A percentile compares a stretch with the other conserved stretches of the same genome.
phyloP scores from a whole-genome alignment of 1,140 invertebrate species.

The Cydia fagiglandana region DNA sequence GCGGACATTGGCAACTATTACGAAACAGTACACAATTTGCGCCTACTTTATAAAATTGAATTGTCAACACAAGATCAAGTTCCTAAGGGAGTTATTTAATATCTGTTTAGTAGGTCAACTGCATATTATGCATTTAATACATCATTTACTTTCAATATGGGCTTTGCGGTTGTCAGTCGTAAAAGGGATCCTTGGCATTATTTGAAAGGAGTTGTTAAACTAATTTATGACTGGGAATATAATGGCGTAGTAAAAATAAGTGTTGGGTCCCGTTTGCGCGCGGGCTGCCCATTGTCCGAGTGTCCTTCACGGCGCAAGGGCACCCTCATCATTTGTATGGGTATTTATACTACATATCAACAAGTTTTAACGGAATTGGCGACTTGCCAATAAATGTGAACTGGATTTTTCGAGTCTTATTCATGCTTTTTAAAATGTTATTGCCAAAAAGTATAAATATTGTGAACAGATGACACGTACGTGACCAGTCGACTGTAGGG shows the following conservation, averaged over 20 bases:
- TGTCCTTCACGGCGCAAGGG: conserved; percentile 65
- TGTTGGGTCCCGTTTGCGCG: conserved; percentile 50
- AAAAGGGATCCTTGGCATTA: conserved; percentile 49
- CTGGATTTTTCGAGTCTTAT: neutral
- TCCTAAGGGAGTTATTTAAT: conserved; percentile 13
- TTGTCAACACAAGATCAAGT: conserved; percentile 17
- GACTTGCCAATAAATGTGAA: neutral
- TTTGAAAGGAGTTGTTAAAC: conserved; percentile 46
- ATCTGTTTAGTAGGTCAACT: conserved; percentile 24
- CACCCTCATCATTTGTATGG: conserved; percentile 44
- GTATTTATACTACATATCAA: conserved; percentile 34
- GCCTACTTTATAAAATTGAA: conserved; percentile 2
- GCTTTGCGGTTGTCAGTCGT: conserved; percentile 43
- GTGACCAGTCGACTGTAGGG: neutral
- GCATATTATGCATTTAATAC: conserved; percentile 18
- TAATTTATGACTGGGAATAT: conserved; percentile 49
- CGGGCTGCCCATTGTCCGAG: conserved; percentile 54
- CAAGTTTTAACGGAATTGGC: conserved; percentile 35
- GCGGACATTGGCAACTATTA: conserved; percentile 14
- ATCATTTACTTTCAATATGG: conserved; percentile 30
- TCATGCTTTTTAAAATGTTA: neutral
- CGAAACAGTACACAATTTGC: conserved; percentile 8
- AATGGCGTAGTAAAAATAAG: conserved; percentile 45
- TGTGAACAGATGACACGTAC: neutral
- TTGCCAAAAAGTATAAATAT: neutral